Percentiles rank a stretch among this genome's conserved stretches.
Conservation (phyloP, 2,888 invertebrate genomes). For the Phlogophora meticulosa region DNA sequence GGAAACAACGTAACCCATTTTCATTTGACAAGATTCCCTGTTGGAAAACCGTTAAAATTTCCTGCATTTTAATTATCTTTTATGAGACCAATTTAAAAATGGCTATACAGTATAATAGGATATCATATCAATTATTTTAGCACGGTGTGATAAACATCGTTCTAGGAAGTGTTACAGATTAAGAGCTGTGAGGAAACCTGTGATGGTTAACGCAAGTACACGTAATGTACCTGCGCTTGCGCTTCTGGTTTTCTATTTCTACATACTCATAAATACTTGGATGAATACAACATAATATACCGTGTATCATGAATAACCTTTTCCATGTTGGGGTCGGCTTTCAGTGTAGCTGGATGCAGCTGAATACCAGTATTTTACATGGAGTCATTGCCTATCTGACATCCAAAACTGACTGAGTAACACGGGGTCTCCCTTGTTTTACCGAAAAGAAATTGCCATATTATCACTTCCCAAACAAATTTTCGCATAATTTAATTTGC, state of each 20-base stretch:
- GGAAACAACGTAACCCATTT: neutral
- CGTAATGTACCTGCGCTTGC: constrained; percentile 54
- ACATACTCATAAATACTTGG: constrained; percentile 17
- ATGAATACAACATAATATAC: neutral
- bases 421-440: too few species aligned
- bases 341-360: too few species aligned
- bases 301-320: too few species aligned
- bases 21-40: neutral
- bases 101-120: constrained; percentile 21
- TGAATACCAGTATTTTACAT: too few species aligned
- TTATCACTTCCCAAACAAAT: too few species aligned
- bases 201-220: constrained; percentile 44
- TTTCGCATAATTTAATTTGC: too few species aligned
- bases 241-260: constrained; percentile 64
- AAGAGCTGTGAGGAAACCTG: constrained; percentile 51
- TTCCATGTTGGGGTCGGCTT: too few species aligned
- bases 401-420: too few species aligned
- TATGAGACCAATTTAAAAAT: constrained; percentile 19
- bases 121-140: constrained; percentile 48
- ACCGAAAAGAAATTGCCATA: too few species aligned
- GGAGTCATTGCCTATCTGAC: too few species aligned
- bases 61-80: neutral
- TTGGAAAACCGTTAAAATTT: neutral
- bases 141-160: constrained; percentile 65
- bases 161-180: constrained; percentile 64